These are phyloP conservation scores for Tenebrio molitor DNA, from an alignment of 1,140 invertebrate species.

Conservation along the genomic window DNA sequence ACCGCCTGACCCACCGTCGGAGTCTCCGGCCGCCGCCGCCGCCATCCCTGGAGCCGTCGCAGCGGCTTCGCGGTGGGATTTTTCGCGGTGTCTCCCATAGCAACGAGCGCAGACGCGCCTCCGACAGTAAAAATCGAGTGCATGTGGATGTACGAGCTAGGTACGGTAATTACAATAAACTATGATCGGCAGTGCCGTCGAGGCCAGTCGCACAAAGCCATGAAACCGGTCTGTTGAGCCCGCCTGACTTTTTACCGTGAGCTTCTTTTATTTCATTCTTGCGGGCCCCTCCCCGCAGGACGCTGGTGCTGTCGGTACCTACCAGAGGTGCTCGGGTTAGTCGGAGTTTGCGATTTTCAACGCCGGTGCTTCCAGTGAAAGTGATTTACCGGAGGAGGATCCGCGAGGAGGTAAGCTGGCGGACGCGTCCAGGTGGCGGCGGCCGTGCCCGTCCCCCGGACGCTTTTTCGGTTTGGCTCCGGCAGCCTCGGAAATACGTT, in stretches of 20 bases:
- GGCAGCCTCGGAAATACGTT: too few relatives aligned
- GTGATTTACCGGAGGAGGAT: not conserved
- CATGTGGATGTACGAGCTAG: slow-evolving; percentile 52
- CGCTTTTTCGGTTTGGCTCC: too few relatives aligned
- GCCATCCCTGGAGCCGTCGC: too few relatives aligned
- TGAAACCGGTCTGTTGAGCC: slow-evolving; percentile 52
- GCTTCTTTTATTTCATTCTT: slow-evolving; percentile 61
- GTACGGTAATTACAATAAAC: slow-evolving; percentile 55
- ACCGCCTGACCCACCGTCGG: too few relatives aligned
- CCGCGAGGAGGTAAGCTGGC: not conserved
- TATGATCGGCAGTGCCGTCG: slow-evolving; percentile 53
- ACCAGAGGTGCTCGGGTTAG: not conserved
- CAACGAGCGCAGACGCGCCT: slow-evolving; percentile 21
- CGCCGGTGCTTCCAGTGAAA: slow-evolving; percentile 13
- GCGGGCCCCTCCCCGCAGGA: slow-evolving; percentile 47
- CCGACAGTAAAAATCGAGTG: slow-evolving; percentile 53
- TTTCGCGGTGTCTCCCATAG: too few relatives aligned
- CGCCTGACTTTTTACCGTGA: slow-evolving; percentile 59
- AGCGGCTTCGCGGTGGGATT: too few relatives aligned
- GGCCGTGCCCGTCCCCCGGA: too few relatives aligned
- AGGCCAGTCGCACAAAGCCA: slow-evolving; percentile 51
- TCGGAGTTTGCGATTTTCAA: not conserved
- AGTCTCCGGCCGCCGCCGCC: too few relatives aligned
- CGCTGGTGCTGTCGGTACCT: slow-evolving; percentile 20
- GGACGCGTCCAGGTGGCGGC: too few relatives aligned